Evolutionary conservation across 92 coral and sea anemone genomes (phyloP).

Genomic region (Porites evermanni): DNA sequence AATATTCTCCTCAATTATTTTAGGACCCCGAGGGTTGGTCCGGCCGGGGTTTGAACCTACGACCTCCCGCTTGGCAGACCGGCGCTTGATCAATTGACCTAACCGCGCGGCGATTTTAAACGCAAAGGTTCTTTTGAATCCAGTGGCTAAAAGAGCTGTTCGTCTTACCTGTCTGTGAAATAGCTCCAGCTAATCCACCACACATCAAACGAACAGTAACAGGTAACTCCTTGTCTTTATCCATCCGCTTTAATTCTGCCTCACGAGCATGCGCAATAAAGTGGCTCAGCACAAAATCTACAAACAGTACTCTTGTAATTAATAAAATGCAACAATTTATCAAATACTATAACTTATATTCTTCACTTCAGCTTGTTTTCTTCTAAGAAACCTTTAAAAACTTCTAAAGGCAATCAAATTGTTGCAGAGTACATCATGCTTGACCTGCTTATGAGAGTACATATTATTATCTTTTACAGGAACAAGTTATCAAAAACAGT

Average conservation of each 20-base stretch:
- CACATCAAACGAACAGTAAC: constrained; percentile 71
- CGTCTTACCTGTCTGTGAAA: constrained; percentile 83
- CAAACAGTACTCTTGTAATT: background rate
- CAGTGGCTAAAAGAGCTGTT: too few relatives aligned
- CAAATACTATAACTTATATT: background rate
- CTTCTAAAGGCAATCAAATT: background rate
- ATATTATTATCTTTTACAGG: too few relatives aligned
- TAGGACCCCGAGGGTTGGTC: too few relatives aligned
- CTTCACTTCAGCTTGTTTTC: background rate
- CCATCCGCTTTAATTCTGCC: constrained; percentile 66
- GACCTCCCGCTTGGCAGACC: too few relatives aligned
- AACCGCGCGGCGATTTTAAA: too few relatives aligned
- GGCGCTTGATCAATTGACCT: too few relatives aligned
- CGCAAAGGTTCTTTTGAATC: too few relatives aligned
- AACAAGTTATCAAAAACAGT: too few relatives aligned
- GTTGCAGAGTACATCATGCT: too few relatives aligned
- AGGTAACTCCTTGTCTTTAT: constrained; percentile 79
- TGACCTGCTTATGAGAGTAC: too few relatives aligned
- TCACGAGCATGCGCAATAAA: constrained; percentile 67
- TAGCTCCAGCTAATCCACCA: constrained; percentile 85
- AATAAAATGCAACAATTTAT: background rate
- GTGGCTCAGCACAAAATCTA: constrained; percentile 71
- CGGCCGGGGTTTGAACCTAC: too few relatives aligned
- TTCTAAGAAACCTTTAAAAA: background rate
- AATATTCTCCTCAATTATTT: too few relatives aligned